A percentile compares a stretch with the other conserved stretches of the same genome.
Conservation (phyloP, 2,888 invertebrate species). For the Artemia sp. region DNA sequence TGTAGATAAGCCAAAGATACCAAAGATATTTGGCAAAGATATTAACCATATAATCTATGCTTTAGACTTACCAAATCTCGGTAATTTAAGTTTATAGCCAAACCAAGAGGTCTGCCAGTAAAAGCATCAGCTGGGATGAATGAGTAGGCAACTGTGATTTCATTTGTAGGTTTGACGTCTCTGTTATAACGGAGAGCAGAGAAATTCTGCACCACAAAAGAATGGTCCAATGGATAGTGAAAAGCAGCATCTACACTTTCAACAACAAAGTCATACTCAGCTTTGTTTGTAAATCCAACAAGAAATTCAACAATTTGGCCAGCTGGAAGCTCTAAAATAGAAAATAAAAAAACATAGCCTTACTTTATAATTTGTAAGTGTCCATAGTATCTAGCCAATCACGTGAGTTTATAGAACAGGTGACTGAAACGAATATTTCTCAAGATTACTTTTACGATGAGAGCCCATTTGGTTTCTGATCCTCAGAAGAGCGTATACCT, state of each 20-base stretch:
- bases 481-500: too few relatives aligned
- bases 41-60: too few relatives aligned
- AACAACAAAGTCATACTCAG: slow-evolving; percentile 69
- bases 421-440: too few relatives aligned
- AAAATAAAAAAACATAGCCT: slow-evolving; percentile 20
- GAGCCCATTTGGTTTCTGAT: too few relatives aligned
- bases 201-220: slow-evolving; percentile 95
- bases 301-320: slow-evolving; percentile 84
- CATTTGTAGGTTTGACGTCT: slow-evolving; percentile 70
- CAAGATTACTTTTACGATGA: too few relatives aligned
- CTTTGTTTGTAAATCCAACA: slow-evolving; percentile 90
- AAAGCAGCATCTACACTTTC: slow-evolving; percentile 93
- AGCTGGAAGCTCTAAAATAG: slow-evolving; percentile 59
- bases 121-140: slow-evolving; percentile 92
- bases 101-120: slow-evolving; percentile 86
- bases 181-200: slow-evolving; percentile 72
- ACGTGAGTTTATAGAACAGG: too few relatives aligned
- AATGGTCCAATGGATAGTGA: slow-evolving; percentile 96
- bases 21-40: too few relatives aligned
- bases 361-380: neutral
- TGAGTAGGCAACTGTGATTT: slow-evolving; percentile 85
- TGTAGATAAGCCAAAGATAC: too few relatives aligned
- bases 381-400: too few relatives aligned
- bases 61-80: slow-evolving; percentile 47
- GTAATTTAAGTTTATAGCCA: slow-evolving; percentile 80